These are phyloP conservation scores for Myanophis thanlyinensis DNA, from an alignment of 2,113 vertebrate genomes.

Conservation along the genomic window DNA sequence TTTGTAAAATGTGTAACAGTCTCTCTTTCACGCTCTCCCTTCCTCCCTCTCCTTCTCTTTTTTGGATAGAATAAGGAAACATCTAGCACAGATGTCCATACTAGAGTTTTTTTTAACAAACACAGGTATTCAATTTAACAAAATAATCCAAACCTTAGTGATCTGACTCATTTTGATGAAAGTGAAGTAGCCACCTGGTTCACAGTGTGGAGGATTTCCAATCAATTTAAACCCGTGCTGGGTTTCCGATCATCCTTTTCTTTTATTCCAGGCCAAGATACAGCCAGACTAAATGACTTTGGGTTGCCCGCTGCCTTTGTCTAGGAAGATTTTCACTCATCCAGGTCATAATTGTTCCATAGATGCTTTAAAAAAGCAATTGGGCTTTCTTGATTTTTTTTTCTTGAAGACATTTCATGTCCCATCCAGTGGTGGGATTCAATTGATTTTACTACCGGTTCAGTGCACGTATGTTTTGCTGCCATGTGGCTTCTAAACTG, in stretches of 20 bases:
- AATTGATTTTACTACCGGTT: no score
- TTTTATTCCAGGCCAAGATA: background rate
- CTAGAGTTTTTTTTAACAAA: background rate
- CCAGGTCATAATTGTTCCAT: background rate
- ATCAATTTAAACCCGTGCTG: background rate
- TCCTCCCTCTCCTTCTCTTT: background rate
- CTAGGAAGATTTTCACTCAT: background rate
- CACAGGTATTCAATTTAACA: background rate
- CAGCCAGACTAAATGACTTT: background rate
- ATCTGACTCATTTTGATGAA: background rate
- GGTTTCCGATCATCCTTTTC: background rate
- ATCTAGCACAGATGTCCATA: background rate
- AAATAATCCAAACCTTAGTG: background rate
- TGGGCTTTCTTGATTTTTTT: background rate
- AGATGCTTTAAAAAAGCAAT: background rate
- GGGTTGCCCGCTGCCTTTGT: background rate
- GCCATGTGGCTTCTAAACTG: no score
- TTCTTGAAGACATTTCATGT: background rate
- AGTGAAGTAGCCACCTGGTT: background rate
- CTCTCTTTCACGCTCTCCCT: background rate
- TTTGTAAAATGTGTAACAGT: background rate
- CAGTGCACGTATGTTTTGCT: no score
- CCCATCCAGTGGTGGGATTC: no score
- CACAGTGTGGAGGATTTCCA: background rate
- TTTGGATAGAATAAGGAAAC: background rate